Percentiles rank a stretch among this genome's conserved stretches.
These are phyloP conservation scores for Xiphophorus couchianus DNA, from an alignment of 2,113 vertebrate genomes.

Conservation along the genomic window DNA sequence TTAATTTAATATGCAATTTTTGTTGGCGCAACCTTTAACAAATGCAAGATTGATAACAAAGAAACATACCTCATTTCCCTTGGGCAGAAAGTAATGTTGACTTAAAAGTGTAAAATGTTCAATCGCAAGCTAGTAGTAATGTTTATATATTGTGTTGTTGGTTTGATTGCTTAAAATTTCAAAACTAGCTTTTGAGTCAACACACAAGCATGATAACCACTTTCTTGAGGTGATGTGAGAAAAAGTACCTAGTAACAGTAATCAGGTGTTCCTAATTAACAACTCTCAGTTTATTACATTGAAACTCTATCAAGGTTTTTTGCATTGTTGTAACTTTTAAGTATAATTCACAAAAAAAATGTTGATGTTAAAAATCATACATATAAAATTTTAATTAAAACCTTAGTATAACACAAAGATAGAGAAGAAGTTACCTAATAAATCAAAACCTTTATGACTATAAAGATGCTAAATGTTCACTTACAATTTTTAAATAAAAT, in stretches of 20 bases:
- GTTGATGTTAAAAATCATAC: too few species aligned
- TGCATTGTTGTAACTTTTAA: background rate
- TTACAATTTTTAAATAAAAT: background rate
- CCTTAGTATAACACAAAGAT: background rate
- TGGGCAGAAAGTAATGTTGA: constrained; percentile 22
- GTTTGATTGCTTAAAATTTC: constrained; percentile 1
- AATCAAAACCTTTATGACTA: background rate
- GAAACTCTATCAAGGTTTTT: background rate
- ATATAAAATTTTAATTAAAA: too few species aligned
- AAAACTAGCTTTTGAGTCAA: background rate
- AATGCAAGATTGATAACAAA: background rate
- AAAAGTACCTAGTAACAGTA: too few species aligned
- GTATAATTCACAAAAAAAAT: too few species aligned
- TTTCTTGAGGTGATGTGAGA: background rate
- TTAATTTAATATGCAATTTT: constrained; percentile 6
- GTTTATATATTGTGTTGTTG: constrained; percentile 18
- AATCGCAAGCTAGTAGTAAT: background rate
- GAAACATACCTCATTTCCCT: background rate
- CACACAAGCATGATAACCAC: background rate
- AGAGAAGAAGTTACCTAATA: background rate
- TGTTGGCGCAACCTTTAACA: constrained; percentile 3
- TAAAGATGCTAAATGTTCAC: background rate
- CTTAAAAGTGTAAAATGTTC: constrained; percentile 30
- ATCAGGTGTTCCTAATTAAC: too few species aligned
- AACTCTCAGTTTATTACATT: background rate